Evolutionary conservation across 2,113 vertebrate species (phyloP).

Genomic region (Daboia siamensis): DNA sequence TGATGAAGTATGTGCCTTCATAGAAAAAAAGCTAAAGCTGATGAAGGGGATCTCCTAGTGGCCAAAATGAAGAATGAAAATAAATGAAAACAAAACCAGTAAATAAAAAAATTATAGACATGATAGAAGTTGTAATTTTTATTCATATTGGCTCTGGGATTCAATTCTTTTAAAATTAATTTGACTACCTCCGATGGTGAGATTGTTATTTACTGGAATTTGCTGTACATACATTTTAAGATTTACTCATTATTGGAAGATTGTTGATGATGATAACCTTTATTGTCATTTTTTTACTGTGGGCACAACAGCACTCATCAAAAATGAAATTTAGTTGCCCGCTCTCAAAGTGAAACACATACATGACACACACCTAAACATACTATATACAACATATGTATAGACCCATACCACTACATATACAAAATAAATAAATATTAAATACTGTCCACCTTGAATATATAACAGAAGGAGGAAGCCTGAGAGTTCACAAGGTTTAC

Average conservation of each 20-base stretch:
- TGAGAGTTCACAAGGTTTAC: too few relatives aligned
- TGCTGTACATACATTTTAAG: background rate
- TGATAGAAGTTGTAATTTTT: background rate
- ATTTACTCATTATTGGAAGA: background rate
- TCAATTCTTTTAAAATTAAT: background rate
- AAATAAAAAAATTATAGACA: background rate
- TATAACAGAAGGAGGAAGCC: too few relatives aligned
- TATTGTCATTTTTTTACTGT: too few relatives aligned
- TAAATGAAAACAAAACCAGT: background rate
- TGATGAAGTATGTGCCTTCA: background rate
- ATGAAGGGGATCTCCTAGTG: constrained; percentile 28
- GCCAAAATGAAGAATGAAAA: constrained; percentile 4
- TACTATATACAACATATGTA: too few relatives aligned
- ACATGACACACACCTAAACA: too few relatives aligned
- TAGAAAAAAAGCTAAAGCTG: background rate
- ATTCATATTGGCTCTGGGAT: background rate
- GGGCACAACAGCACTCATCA: too few relatives aligned
- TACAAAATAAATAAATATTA: too few relatives aligned
- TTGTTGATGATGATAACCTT: too few relatives aligned
- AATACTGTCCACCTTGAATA: too few relatives aligned
- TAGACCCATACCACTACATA: too few relatives aligned
- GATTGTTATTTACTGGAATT: background rate
- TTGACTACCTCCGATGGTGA: background rate
- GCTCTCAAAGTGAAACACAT: too few relatives aligned
- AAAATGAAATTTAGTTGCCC: too few relatives aligned